Base-by-base conservation (phyloP, 2,113 vertebrate species). In the Myrmecophaga tridactyla region DNA sequence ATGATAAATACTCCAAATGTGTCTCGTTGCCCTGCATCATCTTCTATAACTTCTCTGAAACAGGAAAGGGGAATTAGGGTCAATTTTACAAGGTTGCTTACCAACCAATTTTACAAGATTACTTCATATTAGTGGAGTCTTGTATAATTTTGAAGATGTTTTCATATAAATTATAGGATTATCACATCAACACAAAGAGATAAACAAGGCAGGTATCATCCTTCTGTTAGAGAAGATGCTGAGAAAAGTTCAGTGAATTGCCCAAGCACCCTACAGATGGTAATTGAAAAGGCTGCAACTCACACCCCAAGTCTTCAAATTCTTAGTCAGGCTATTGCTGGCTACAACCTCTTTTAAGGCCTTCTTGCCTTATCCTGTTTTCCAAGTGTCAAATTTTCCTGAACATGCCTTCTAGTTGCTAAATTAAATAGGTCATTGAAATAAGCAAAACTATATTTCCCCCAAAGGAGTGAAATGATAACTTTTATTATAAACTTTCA, bases 391-490 rank as follows among this genome's bases (percentile, higher is more conserved):
- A 58, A 78, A 77, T 77, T 94, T 56, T 94, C 46, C 58, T 90
- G 34, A 97, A 76, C 17, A 58, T 46, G 48, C 27, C 58, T 72
- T 80, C 43, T 89, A 65, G 29, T 83, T 90, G 78, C 67, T 75
- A 62, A 65, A 9, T 84, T 65, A 77, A 91, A 43, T 69, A 81
- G 41, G 46, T 72, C 63, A 78, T 84, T 96, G 83, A 90, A 96
- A 92, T 94, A 91, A 95, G 39, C 53, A 94, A 95, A 88, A 86
- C 31, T 29, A 9, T 25, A 84, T 86, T 86, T 67, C 23, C 7
- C 21, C 48, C 72, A 72, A 70, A 91, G 70, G 76, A 82, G 15
- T 56, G 27, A 89, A 91, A 86, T 73, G 15, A 90, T 18, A 58
- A 56, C 36, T 83, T 90, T 81, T 56, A 84, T 83, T 86, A 18